Evolutionary conservation across 2,888 invertebrate genomes (phyloP), one percentile per base, ranked within the genome.

Genomic region (Drosophila rubida): DNA sequence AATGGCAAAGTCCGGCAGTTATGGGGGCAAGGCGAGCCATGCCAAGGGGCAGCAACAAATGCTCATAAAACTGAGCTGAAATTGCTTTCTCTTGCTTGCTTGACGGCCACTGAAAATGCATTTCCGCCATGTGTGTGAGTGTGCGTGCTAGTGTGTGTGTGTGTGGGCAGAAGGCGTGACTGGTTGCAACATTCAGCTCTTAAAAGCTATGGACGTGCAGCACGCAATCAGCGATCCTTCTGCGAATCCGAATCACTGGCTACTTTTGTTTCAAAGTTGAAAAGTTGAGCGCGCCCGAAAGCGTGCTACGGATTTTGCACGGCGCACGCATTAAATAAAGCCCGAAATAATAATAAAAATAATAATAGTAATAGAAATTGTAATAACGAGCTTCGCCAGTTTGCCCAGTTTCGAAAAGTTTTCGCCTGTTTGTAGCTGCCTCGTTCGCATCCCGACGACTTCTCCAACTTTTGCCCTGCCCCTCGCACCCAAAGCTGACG

Each of bases 71-170:
- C 75, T 87, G 71, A 75, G 69, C 65, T 70, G 82, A 81, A 83
- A 83, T 88, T 80, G 87, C 78, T 80, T 83, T 83, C 84, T 80
- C 83, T 80, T 83, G 83, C 86, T 77, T 78, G 84, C 82, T 87
- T 87, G 86, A 69, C 83, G 83, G 79, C 83, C 74, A 85, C 86
- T 87, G 82, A 61, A 87, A 82, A 79, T 82, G 82, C 82, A 82
- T 85, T 82, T 82, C 80, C 87, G 69, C 63, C 66, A 49, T 61
- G 46, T 63, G 55, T 37, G 48, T 59, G 49, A n/a, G 19, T 57
- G 32, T 37, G 14, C 49, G 35, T 45, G 51, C n/a, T n/a, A n/a
- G 55, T 37, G 48, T 59, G 49, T n/a, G 19, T 57, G 32, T 37
- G 14, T 53, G 35, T 45, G 51, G 54, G 46, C 16, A 30, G 64